These are phyloP conservation scores for Diarsia mendica DNA, from an alignment of 2,888 invertebrate genomes.

Conservation along the genomic window DNA sequence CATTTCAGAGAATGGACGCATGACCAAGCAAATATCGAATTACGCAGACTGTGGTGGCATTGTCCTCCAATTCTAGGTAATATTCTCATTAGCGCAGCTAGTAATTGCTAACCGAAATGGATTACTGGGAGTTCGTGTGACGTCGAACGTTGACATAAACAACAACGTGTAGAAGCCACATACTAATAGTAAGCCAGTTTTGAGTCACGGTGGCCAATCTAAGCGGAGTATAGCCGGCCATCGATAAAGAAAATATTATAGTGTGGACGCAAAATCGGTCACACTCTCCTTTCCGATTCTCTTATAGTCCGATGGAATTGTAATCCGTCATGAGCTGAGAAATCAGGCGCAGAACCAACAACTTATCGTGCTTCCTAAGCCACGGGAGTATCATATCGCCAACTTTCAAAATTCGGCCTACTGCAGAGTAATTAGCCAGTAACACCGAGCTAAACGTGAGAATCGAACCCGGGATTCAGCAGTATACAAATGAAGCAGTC, in stretches of 20 bases:
- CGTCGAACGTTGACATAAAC: neutral
- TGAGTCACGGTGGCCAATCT: no score
- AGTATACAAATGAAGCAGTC: neutral
- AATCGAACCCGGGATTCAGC: neutral
- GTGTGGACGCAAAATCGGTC: no score
- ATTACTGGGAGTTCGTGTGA: neutral
- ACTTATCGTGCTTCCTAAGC: neutral
- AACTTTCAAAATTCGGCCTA: neutral
- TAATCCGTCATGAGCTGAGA: no score
- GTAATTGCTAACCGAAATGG: neutral
- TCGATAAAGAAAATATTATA: no score
- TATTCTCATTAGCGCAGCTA: neutral
- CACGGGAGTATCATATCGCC: neutral
- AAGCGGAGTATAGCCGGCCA: no score
- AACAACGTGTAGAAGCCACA: no score
- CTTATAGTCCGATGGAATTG: no score
- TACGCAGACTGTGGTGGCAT: neutral
- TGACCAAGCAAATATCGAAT: neutral
- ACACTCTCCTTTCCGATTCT: no score
- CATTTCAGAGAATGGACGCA: neutral
- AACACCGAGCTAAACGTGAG: neutral
- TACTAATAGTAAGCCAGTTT: no score
- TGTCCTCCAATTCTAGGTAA: neutral
- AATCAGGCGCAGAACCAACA: neutral
- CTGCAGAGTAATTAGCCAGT: no score